Evolutionary conservation across 2,797 vertebrate species (phyloP).

Genomic region (Alectoris magna): DNA sequence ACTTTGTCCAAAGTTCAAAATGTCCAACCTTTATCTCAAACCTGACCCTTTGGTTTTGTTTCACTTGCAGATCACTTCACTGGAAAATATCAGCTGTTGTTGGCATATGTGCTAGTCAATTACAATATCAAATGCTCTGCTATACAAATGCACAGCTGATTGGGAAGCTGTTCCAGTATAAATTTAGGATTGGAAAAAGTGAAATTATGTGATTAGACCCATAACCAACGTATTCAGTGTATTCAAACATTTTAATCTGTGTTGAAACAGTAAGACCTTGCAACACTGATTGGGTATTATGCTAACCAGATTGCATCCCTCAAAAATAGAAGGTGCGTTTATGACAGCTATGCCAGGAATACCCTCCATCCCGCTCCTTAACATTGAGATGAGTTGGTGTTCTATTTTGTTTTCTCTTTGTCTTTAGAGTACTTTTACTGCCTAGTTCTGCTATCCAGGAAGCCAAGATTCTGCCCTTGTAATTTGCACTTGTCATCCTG

Average conservation of each 20-base stretch:
- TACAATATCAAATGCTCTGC: slow-evolving; percentile 16
- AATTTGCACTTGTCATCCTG: slow-evolving; percentile 40
- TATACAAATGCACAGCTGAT: not conserved
- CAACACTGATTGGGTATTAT: not conserved
- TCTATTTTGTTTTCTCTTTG: slow-evolving; percentile 5
- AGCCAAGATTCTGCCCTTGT: slow-evolving; percentile 44
- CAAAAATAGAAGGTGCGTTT: not conserved
- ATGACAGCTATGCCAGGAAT: not conserved
- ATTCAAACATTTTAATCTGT: not conserved
- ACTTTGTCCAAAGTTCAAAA: slow-evolving; percentile 96
- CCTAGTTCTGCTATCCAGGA: slow-evolving; percentile 20
- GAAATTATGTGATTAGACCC: not conserved
- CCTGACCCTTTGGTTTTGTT: slow-evolving; percentile 82
- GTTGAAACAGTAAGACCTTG: slow-evolving; percentile 11
- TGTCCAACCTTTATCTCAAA: slow-evolving; percentile 90
- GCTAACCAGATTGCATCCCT: slow-evolving; percentile 10
- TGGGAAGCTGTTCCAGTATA: not conserved
- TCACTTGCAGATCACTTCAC: slow-evolving; percentile 38
- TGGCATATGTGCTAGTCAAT: slow-evolving; percentile 28
- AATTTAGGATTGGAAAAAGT: not conserved
- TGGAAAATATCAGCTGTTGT: slow-evolving; percentile 56
- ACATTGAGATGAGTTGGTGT: not conserved
- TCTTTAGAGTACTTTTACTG: not conserved
- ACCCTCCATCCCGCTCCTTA: not conserved
- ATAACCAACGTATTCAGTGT: not conserved